Base-by-base conservation (phyloP, 2,888 invertebrate species). In the Hoplodrina blanda region DNA sequence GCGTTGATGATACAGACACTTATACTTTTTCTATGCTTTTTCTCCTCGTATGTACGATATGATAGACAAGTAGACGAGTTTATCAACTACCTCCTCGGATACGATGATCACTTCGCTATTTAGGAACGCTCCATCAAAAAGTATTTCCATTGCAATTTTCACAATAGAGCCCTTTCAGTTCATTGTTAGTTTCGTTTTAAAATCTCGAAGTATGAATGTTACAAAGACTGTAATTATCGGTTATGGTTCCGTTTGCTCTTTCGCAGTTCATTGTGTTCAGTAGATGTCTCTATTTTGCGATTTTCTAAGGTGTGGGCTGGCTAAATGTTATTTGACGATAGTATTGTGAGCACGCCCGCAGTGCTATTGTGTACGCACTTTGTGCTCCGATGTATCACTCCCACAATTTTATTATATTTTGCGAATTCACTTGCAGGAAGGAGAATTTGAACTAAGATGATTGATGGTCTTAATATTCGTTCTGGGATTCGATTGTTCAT, bases 321-420 rank as follows among this genome's bases (percentile, higher is more conserved):
- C 93, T 95, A 95, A 95, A 95, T 93, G 95, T 94, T 95, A 95
- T 95, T 95, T 95, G 95, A 96, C 94, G 94, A 95, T 90, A 90
- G 91, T 89, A 92, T 93, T 93, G 95, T 95, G 89, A 92, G 95
- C 91, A 90, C 94, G 91, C 95, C 95, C 88, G 95, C 88, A 81
- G 95, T n/a, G 95, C 90, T 85, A 85, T 96, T 95, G 93, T 94
- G 49, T 37, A 33, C 49, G 66, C 37, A 87, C 88, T 90, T 91
- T 93, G 89, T 93, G 85, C 88, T 80, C 82, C 85, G 88, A 90
- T 91, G 91, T 93, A 95, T 96, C 96, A 96, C 96, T 94, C 95
- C 95, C 93, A 95, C 93, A 91, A 92, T 92, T 94, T 93, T 90
- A 92, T 93, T 92, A 91, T 93, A 83, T 87, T 91, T 91, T 89